These are phyloP conservation scores for Orchesellides sinensis DNA, from an alignment of 2,888 invertebrate species.

Conservation along the genomic window DNA sequence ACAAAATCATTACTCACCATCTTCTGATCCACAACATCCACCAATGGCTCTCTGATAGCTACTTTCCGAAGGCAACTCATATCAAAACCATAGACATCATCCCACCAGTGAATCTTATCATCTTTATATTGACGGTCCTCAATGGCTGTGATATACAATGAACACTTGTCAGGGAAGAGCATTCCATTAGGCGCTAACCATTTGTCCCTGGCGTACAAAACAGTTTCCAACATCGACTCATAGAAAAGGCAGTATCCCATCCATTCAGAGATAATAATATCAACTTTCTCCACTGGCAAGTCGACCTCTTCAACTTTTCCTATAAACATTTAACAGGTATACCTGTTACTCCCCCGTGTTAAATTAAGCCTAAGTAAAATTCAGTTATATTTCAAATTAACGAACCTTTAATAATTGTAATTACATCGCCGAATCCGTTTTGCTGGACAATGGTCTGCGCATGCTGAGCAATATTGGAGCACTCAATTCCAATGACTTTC, in stretches of 20 bases:
- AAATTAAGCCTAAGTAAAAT: background rate
- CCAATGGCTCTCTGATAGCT: constrained; percentile 98
- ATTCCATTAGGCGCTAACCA: constrained; percentile 96
- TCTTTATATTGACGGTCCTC: constrained; percentile 99
- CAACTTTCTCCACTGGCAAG: constrained; percentile 93
- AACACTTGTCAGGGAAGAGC: constrained; percentile 95
- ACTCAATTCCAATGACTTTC: constrained; percentile 97
- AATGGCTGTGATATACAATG: constrained; percentile 94
- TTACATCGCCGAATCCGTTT: constrained; percentile 87
- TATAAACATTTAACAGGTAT: constrained; percentile 20
- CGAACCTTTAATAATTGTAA: constrained; percentile 92
- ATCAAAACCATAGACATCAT: constrained; percentile 99
- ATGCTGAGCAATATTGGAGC: constrained; percentile 98
- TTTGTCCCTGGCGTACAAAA: constrained; percentile 98
- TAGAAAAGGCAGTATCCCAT: constrained; percentile 96
- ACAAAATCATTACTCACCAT: constrained; percentile 80
- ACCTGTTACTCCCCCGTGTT: background rate
- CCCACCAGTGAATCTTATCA: constrained; percentile 99
- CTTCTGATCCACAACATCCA: constrained; percentile 98
- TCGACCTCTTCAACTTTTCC: constrained; percentile 93
- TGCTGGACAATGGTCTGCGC: constrained; percentile 96
- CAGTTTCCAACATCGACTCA: constrained; percentile 99
- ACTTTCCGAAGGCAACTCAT: constrained; percentile 99
- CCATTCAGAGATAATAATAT: constrained; percentile 92
- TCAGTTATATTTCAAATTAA: constrained; percentile 38